phyloP scores from a whole-genome alignment of 2,113 vertebrate species.

The Podarcis raffonei region DNA sequence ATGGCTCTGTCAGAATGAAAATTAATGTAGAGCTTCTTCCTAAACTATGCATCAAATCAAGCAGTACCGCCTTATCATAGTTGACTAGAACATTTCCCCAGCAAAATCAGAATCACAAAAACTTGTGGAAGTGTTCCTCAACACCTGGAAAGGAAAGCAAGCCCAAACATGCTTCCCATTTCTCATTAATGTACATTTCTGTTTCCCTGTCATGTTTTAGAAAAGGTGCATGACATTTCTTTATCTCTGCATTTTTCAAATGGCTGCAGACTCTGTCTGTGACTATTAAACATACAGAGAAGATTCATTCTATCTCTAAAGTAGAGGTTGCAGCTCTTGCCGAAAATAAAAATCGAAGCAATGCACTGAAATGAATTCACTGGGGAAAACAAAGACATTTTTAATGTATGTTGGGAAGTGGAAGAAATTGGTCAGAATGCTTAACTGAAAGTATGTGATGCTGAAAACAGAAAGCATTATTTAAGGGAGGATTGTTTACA shows the following conservation, averaged over 20 bases:
- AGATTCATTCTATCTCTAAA: conserved; percentile 15
- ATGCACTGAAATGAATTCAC: neutral
- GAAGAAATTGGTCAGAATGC: neutral
- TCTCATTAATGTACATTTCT: neutral
- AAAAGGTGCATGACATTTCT: conserved; percentile 13
- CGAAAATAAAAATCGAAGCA: neutral
- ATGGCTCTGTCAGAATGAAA: conserved; percentile 9
- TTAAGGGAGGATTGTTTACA: neutral
- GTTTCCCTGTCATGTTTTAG: neutral
- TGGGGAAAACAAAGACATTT: neutral
- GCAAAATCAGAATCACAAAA: neutral
- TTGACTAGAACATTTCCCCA: neutral
- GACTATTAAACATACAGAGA: neutral
- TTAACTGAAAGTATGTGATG: neutral
- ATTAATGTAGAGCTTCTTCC: neutral
- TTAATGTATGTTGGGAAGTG: neutral
- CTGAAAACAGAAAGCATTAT: neutral
- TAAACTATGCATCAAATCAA: neutral
- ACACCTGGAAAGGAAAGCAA: neutral
- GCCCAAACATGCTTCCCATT: neutral
- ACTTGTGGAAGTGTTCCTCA: neutral
- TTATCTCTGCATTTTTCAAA: conserved; percentile 9
- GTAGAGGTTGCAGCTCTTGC: conserved; percentile 9
- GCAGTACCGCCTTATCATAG: neutral
- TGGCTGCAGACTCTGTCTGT: conserved; percentile 10